Base-by-base conservation (phyloP, 2,113 vertebrate species). In the Callipepla californica region DNA sequence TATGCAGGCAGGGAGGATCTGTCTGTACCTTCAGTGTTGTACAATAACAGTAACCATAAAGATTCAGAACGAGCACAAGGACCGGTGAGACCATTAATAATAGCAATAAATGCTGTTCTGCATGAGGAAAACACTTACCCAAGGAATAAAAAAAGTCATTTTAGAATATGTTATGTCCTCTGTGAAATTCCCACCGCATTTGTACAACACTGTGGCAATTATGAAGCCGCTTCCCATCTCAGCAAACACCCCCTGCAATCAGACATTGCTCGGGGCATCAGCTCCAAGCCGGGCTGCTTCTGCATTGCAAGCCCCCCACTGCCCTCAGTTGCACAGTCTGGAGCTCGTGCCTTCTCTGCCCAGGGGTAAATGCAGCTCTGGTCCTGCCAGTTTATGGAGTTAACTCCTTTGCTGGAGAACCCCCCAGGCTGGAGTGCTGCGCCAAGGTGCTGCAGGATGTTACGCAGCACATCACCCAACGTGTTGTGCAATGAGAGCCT, bases 401-500 rank as follows among this genome's bases (percentile, higher is more conserved):
- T 81, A 61, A 61, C 77, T 79, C 11, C 26, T 83, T 78, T 90
- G 90, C 72, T 55, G 19, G 66, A 94, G 61, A 85, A 51, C 36
- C 62, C 72, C 11, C 1, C 13, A 44, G 79, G 80, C 53, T 25
- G 32, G 65, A 1, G 0, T 25, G 77, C 30, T 81, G 66, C 92
- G 83, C 91, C 91, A 79, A 92, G 89, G 86, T 89, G 90, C 83
- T 69, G 73, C 59, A 65, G 19, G 57, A 88, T 57, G 57, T 80
- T 87, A 78, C 42, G 45, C 22, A 30, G 61, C 68, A 91, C 3
- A 94, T 85, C 80, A 94, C 80, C 59, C 73, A 86, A 48, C 57
- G 30, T 1, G 42, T 91, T 96, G 80, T 84, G 87, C 75, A 92
- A 91, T 36, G 80, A 80, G 81, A 66, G 32, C 80, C 75, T 86